Base-by-base conservation (phyloP, 2,888 invertebrate species). In the Eupithecia dodoneata region DNA sequence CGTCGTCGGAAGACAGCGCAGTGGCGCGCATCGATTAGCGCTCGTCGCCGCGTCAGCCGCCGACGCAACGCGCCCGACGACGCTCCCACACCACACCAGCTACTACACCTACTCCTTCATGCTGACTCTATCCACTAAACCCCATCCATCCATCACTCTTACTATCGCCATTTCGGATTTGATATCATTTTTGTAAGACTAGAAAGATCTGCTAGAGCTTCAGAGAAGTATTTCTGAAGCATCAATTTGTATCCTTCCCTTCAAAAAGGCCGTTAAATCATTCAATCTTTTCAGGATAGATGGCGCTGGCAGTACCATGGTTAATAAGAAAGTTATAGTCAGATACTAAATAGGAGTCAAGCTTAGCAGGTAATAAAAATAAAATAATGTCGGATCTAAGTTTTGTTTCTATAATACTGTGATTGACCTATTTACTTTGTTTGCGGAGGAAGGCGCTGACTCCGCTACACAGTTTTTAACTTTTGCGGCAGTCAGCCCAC, bases 1-100 rank as follows among this genome's bases (percentile, higher is more conserved):
- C 95, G 96, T 94, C 92, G 94, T 94, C 95, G 96, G 96, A 96
- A 96, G 96, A 96, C 95, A 96, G 96, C 96, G 96, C 95, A 96
- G 96, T 96, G 93, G 90, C 93, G 96, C 96, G 96, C 96, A 96
- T 96, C 96, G 96, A 96, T 96, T 96, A 96, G 96, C 91, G 94
- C 94, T 93, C 95, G 94, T 93, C 95, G 95, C 94, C 95, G 94
- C 90, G 90, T 90, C 93, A 92, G 94, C 93, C 92, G 90, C 91
- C 93, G 92, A 93, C 93, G 94, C 94, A 92, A 89, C 91, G 89
- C 81, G 85, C 84, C 79, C 84, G 79, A 78, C 82, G 79, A 78
- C 82, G 82, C 81, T 81, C 81, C 55, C 55, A 76, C 76, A 81
- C 85, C 81, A 79, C 30, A 81, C 84, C 79, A 65, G 74, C 75